Evolutionary conservation across 1,140 invertebrate species (phyloP).

Genomic region (Micrasema minimum): DNA sequence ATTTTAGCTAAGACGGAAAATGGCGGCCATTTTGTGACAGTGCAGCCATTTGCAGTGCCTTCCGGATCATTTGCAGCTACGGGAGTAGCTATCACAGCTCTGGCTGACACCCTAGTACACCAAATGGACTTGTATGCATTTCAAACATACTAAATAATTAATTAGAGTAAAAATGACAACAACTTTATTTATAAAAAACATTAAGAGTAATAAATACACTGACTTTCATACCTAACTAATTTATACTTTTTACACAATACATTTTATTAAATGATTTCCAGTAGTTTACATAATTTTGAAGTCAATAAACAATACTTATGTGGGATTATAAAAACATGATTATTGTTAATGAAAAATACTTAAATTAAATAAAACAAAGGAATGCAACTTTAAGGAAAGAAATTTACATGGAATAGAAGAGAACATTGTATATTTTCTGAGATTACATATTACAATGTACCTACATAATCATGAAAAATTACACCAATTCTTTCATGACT

Average conservation of each 20-base stretch:
- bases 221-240: constrained; percentile 6
- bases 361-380: too few species aligned
- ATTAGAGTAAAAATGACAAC: constrained; percentile 19
- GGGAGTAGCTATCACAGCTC: constrained; percentile 23
- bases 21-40: constrained; percentile 41
- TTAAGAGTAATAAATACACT: constrained; percentile 27
- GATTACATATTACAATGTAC: too few species aligned
- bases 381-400: background rate
- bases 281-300: too few species aligned
- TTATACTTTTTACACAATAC: background rate
- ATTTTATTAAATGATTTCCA: constrained; percentile 2
- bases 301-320: too few species aligned
- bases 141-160: background rate
- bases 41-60: constrained; percentile 10
- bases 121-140: constrained; percentile 18
- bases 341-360: too few species aligned
- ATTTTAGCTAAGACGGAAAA: constrained; percentile 26
- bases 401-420: too few species aligned
- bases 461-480: too few species aligned
- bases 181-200: constrained; percentile 33
- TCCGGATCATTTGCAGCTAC: constrained; percentile 38
- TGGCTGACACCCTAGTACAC: constrained; percentile 46
- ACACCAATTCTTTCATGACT: too few species aligned
- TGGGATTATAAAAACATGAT: too few species aligned
- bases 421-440: too few species aligned